Percentiles rank a stretch among this genome's conserved stretches.
phyloP scores from a whole-genome alignment of 37 sponge, comb jelly and placozoan species.

The Halisarca cf. caerulea region DNA sequence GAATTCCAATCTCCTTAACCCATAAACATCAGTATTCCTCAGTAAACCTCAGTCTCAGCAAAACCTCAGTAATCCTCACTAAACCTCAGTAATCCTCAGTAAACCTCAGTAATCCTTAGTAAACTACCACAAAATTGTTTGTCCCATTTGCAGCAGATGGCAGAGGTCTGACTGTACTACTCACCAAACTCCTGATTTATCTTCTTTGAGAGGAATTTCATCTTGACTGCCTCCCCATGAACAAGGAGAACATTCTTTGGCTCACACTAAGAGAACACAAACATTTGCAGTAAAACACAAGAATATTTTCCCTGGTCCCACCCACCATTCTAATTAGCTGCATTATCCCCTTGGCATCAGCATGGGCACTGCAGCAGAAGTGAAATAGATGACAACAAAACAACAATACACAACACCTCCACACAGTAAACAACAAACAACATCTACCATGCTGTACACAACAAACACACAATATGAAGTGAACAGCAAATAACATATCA shows the following conservation, averaged over 20 bases:
- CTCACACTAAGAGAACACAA: constrained; percentile 55
- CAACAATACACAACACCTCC: background rate
- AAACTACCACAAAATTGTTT: no score
- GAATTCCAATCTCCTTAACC: no score
- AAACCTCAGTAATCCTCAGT: no score
- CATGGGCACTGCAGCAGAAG: constrained; percentile 86
- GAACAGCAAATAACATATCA: background rate
- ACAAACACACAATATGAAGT: background rate
- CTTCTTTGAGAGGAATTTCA: constrained; percentile 90
- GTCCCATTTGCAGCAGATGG: no score
- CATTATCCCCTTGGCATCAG: constrained; percentile 99
- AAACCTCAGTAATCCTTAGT: no score
- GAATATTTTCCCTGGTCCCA: background rate
- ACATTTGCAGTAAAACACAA: background rate
- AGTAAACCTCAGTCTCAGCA: no score
- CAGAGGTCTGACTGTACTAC: no score
- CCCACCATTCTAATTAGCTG: constrained; percentile 90
- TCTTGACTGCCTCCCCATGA: constrained; percentile 95
- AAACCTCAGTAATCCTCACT: no score
- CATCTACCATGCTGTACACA: background rate
- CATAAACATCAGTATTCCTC: no score
- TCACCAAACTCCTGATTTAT: constrained; percentile 78
- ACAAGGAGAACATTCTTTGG: constrained; percentile 97
- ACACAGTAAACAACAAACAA: background rate
- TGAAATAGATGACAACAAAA: background rate